phyloP scores from a whole-genome alignment of 2,888 invertebrate species.

The Teleiodes luculella region DNA sequence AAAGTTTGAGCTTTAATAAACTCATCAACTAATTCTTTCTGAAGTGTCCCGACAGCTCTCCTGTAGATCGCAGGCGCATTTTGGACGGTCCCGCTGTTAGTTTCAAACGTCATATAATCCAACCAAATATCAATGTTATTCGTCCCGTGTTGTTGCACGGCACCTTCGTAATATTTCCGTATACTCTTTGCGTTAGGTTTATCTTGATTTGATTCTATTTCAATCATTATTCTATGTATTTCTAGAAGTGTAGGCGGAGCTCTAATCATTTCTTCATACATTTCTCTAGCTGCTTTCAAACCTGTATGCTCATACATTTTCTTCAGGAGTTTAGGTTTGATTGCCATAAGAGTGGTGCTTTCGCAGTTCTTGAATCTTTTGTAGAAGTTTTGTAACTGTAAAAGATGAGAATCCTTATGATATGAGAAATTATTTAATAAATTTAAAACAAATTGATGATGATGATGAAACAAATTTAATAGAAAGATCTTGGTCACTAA shows the following conservation, averaged over 20 bases:
- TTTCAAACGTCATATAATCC: constrained; percentile 85
- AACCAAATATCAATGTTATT: constrained; percentile 84
- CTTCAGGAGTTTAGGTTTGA: constrained; percentile 81
- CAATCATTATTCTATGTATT: constrained; percentile 81
- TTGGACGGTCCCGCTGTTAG: constrained; percentile 78
- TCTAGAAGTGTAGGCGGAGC: constrained; percentile 80
- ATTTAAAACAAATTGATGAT: too few relatives aligned
- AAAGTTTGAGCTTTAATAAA: constrained; percentile 77
- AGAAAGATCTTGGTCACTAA: too few relatives aligned
- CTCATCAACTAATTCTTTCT: constrained; percentile 69
- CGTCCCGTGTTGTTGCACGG: constrained; percentile 82
- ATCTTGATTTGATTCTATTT: constrained; percentile 69
- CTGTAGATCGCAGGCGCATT: constrained; percentile 77
- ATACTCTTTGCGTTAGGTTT: constrained; percentile 67
- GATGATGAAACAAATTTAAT: too few relatives aligned
- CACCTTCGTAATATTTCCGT: constrained; percentile 80
- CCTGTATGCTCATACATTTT: constrained; percentile 74
- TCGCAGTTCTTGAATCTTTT: constrained; percentile 69
- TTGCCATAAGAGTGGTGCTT: constrained; percentile 62
- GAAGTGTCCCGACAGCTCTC: constrained; percentile 80
- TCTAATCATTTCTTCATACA: constrained; percentile 79
- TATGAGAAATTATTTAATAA: not conserved
- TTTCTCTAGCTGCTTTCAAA: constrained; percentile 78
- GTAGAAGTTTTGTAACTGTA: constrained; percentile 56
- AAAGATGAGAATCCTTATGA: too few relatives aligned